Conservation (phyloP, 2,888 invertebrate genomes). For the Lasioglossum villosulum region DNA sequence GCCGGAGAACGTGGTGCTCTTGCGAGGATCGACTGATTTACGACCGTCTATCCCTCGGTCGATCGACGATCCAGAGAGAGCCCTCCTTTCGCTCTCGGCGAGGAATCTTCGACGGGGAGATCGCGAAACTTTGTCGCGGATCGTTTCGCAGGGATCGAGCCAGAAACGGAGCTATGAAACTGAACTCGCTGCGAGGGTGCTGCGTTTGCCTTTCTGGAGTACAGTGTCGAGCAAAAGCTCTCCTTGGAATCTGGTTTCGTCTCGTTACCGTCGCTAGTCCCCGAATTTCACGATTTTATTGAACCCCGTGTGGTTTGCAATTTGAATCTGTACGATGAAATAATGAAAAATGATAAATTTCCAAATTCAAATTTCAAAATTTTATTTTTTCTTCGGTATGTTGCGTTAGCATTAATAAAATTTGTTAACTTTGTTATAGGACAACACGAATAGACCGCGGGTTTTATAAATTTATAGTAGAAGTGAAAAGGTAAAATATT, state of each 20-base stretch:
- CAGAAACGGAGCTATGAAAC: background rate
- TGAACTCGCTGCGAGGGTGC: background rate
- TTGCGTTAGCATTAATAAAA: too few relatives aligned
- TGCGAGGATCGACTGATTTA: slow-evolving; percentile 53
- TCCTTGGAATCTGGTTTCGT: background rate
- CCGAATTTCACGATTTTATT: background rate
- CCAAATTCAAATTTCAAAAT: too few relatives aligned
- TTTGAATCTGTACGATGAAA: too few relatives aligned
- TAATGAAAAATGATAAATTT: too few relatives aligned
- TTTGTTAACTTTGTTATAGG: too few relatives aligned
- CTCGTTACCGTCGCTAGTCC: background rate
- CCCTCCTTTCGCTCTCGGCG: slow-evolving; percentile 20
- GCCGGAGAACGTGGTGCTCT: slow-evolving; percentile 7
- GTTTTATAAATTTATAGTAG: too few relatives aligned
- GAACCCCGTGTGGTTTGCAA: background rate
- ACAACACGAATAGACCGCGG: too few relatives aligned
- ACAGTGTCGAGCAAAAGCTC: background rate
- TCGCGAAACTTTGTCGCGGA: slow-evolving; percentile 7
- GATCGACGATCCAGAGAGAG: slow-evolving; percentile 14
- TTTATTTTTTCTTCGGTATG: too few relatives aligned
- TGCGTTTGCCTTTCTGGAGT: background rate
- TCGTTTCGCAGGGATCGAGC: background rate
- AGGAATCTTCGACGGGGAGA: slow-evolving; percentile 10
- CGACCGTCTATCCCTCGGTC: slow-evolving; percentile 11
- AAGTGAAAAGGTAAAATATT: too few relatives aligned